Evolutionary conservation across 2,888 invertebrate genomes (phyloP).

Genomic region (Notocelia uddmanniana): DNA sequence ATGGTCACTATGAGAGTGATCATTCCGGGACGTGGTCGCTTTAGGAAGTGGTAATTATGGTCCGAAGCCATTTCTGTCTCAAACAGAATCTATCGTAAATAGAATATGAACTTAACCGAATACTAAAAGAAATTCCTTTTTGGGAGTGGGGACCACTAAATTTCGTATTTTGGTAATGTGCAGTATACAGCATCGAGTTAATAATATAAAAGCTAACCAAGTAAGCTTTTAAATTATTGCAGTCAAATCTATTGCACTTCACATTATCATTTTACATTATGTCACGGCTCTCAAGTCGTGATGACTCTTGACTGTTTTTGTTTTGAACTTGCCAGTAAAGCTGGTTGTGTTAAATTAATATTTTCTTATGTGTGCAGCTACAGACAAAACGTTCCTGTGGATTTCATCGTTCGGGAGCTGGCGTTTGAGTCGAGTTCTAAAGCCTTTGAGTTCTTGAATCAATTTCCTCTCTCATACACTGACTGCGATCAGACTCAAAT

Average conservation of each 20-base stretch:
- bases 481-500: constrained; percentile 90
- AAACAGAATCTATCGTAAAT: too few species aligned
- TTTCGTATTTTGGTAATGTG: neutral
- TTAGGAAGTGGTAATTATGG: too few species aligned
- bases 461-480: constrained; percentile 91
- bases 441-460: constrained; percentile 94
- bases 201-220: neutral
- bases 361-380: constrained; percentile 91
- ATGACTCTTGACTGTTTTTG: constrained; percentile 39
- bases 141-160: too few species aligned
- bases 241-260: neutral
- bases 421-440: constrained; percentile 94
- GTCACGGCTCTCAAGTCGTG: neutral
- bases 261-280: constrained; percentile 1
- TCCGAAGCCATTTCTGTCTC: too few species aligned
- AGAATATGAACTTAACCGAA: too few species aligned
- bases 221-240: neutral
- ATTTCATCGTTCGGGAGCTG: constrained; percentile 94
- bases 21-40: too few species aligned
- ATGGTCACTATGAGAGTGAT: too few species aligned
- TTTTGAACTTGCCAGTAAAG: constrained; percentile 59
- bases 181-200: neutral
- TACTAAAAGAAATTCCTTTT: too few species aligned
- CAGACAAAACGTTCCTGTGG: constrained; percentile 95
- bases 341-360: constrained; percentile 75